Evolutionary conservation across 1,140 invertebrate genomes (phyloP), one percentile per base, ranked within the genome.

Genomic region (Schlechtendalia chinensis): DNA sequence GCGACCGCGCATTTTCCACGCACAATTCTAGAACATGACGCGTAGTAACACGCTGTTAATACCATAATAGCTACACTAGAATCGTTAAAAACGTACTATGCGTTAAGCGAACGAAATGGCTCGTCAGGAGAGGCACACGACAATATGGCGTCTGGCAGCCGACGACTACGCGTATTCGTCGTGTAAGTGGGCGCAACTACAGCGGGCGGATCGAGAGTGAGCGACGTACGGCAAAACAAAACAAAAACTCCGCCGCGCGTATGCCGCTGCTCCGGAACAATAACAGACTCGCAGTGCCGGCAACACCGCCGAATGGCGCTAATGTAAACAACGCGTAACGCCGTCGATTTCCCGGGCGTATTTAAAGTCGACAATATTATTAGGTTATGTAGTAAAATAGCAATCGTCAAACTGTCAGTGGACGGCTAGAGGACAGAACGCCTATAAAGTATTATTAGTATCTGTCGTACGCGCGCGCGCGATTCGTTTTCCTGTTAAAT

Each of bases 211-310:
- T 77, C 74, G 54, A 39, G 74, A 59, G 74, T 59, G 74, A 77
- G 58, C 22, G 58, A 27, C 58, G 19, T 32, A 59, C 19, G 32
- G 72, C 50, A 56, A 29, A 58, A 63, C 54, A 82, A 80, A 80
- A 47, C 58, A 53, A 45, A 80, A 67, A 80, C 50, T 56, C 58
- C 50, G 14, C 61, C 12, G 22, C 27, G n/a, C 32, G 32, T 67
- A n/a, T n/a, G n/a, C n/a, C 32, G 19, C n/a, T 29, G 32, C 29
- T 58, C 27, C 47, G 5, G 39, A 75, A 81, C 71, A 67, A 81
- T 80, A 79, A 67, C 81, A 72, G 12, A 58, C 22, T 14, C 58
- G 14, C 75, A 83, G 85, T 77, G 74, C 47, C 1, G 32, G 29
- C 32, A 77, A 77, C 29, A 0, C 10, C 10, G 5, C 0, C 6